Percentiles rank a stretch among this genome's conserved stretches.
Conservation (phyloP, 2,888 invertebrate genomes). For the Tethea ocularis region DNA sequence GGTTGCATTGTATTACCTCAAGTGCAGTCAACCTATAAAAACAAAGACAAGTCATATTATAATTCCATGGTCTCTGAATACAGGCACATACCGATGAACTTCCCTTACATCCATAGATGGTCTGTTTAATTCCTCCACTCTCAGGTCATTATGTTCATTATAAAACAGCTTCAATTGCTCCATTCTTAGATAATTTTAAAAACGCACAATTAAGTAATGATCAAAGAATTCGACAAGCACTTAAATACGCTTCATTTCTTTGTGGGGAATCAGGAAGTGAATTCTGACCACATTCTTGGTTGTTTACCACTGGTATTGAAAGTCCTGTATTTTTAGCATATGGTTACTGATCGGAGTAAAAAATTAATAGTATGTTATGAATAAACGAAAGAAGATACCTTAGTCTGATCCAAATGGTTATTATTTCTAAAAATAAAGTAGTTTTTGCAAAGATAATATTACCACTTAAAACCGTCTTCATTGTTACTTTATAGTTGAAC, state of each 20-base stretch:
- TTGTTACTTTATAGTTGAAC: background rate
- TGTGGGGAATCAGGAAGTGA: background rate
- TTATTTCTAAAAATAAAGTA: too few species aligned
- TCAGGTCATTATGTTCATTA: background rate
- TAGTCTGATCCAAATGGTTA: too few species aligned
- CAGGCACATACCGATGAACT: background rate
- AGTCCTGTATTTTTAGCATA: background rate
- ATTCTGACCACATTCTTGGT: background rate
- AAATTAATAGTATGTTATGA: too few species aligned
- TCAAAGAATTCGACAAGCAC: background rate
- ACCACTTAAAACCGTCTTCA: background rate
- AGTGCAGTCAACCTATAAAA: background rate
- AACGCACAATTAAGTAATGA: background rate
- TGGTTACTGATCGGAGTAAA: background rate
- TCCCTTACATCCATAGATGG: constrained; percentile 5
- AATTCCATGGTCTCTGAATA: background rate
- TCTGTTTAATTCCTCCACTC: background rate
- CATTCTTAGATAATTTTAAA: constrained; percentile 2
- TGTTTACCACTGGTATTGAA: background rate
- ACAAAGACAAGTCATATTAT: constrained; percentile 5
- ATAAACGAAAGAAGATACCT: too few species aligned
- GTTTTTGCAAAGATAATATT: too few species aligned
- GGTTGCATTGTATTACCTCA: background rate
- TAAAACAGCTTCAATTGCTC: background rate
- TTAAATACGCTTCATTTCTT: constrained; percentile 1